Conservation (phyloP, 2,797 vertebrate species). For the Vireo griseus region DNA sequence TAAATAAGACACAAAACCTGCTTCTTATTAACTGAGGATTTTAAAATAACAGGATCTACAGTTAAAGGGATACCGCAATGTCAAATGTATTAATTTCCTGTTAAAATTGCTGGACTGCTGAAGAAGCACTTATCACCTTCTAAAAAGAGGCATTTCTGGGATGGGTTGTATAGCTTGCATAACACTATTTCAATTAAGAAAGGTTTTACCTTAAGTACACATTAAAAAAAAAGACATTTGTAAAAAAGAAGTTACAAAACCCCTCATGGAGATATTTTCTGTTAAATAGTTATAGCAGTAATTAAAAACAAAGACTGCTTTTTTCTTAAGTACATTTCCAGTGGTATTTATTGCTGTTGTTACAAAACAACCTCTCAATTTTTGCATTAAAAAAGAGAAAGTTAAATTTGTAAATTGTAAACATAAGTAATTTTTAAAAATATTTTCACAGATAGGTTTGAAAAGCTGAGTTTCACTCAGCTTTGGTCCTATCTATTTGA, state of each 20-base stretch:
- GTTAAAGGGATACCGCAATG: background rate
- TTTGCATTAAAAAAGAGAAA: background rate
- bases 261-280: background rate
- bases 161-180: background rate
- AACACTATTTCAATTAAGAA: background rate
- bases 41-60: background rate
- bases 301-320: background rate
- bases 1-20: background rate
- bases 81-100: background rate
- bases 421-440: background rate
- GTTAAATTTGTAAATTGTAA: background rate
- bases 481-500: background rate
- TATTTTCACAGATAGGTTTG: background rate
- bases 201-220: background rate
- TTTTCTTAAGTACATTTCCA: background rate
- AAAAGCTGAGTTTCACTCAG: background rate
- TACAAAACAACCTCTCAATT: background rate
- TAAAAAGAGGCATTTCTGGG: background rate
- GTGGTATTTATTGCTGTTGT: background rate
- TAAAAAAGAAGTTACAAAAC: background rate
- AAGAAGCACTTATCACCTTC: background rate
- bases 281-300: background rate
- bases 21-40: background rate
- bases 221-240: background rate
- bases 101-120: background rate